Evolutionary conservation across 2,888 invertebrate genomes (phyloP), one percentile per base, ranked within the genome.

Genomic region (Osedax fenrisi): DNA sequence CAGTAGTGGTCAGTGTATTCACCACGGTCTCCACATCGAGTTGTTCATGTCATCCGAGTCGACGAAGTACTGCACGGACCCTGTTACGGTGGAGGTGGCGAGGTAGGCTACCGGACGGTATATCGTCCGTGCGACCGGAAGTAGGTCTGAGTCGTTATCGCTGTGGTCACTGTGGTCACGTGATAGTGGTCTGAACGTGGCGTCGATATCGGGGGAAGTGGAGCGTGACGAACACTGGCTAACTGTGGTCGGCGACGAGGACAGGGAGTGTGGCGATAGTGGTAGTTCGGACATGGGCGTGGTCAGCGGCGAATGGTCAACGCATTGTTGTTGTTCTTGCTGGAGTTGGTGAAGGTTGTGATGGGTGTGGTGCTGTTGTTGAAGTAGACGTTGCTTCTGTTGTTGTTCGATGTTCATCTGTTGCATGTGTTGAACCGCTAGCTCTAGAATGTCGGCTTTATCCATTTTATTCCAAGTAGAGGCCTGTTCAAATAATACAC

Each of bases 371-470:
- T 41, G 10, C 17, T 5, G 10, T 5, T 41, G 41, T 5, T 41
- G 41, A 41, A 17, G 10, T 41, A 5, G 10, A 41, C 5, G 41
- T 41, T 41, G 5, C 5, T 41, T 41, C 10, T 17, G 41, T 41
- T 5, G 5, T 5, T 41, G 41, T 41, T 41, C 41, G 41, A 17
- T 17, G 41, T 17, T 41, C 41, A 41, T 76, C 3, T 78, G 77
- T 26, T 81, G 79, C 22, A 83, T 76, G 75, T 83, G 81, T 71
- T 81, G 81, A 21, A 84, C 84, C 3, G 84, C 82, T 82, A 83
- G 81, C 72, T 84, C 83, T 70, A 84, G 76, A 23, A 84, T 83
- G 76, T 84, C 84, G 0, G 83, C 84, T 69, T 84, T 84, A 79
- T 84, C 84, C 74, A 84, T 78, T 76, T 83, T 83, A 2, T 41